phyloP scores from a whole-genome alignment of 1,140 invertebrate species.

The Drosophila kepulauana region DNA sequence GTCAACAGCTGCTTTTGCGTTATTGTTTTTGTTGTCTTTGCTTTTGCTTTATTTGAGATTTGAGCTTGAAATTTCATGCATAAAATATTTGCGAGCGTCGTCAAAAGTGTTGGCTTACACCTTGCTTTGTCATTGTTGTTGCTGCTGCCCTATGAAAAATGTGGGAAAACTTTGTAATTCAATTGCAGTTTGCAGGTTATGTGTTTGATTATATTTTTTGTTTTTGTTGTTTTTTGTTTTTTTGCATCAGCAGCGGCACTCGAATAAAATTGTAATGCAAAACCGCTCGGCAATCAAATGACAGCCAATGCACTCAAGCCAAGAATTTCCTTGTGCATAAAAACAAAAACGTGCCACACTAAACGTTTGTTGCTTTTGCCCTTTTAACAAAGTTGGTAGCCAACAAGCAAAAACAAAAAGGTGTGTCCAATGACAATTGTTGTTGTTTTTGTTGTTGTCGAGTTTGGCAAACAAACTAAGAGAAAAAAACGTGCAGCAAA shows the following conservation, averaged over 20 bases:
- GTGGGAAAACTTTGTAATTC: constrained; percentile 82
- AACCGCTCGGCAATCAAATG: constrained; percentile 77
- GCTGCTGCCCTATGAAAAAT: constrained; percentile 60
- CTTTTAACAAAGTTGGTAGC: constrained; percentile 45
- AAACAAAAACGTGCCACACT: constrained; percentile 72
- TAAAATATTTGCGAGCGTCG: constrained; percentile 76
- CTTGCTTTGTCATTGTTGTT: constrained; percentile 52
- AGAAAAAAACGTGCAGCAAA: constrained; percentile 28
- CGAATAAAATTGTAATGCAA: constrained; percentile 76
- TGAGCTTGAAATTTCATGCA: constrained; percentile 74
- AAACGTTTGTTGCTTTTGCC: constrained; percentile 59
- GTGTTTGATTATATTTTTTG: constrained; percentile 33
- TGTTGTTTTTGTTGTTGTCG: not conserved
- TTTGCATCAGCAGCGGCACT: constrained; percentile 34
- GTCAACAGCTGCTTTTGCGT: constrained; percentile 24
- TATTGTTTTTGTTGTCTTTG: not conserved
- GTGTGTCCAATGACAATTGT: constrained; percentile 55
- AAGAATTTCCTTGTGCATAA: constrained; percentile 73
- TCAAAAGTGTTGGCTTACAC: constrained; percentile 78
- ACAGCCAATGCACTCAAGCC: constrained; percentile 58
- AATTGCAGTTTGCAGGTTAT: constrained; percentile 49
- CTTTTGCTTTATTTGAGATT: constrained; percentile 38
- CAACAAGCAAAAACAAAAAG: constrained; percentile 46
- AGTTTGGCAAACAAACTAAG: constrained; percentile 18
- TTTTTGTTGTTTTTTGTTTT: constrained; percentile 59